phyloP scores from a whole-genome alignment of 2,888 invertebrate genomes.

The Sycophila texana region DNA sequence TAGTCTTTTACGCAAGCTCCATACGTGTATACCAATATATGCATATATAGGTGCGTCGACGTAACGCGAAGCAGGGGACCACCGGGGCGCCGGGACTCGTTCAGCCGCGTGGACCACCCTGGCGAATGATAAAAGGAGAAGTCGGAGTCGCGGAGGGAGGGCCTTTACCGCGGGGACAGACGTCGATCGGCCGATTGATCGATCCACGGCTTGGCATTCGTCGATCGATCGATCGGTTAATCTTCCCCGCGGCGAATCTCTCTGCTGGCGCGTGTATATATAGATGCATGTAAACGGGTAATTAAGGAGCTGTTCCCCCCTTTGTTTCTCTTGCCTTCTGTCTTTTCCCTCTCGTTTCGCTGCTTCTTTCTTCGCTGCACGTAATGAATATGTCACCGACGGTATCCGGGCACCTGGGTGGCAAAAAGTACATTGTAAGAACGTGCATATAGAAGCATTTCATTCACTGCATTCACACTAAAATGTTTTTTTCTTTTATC shows the following conservation, averaged over 20 bases:
- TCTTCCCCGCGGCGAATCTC: background rate
- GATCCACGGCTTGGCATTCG: constrained; percentile 1
- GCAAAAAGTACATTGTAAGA: background rate
- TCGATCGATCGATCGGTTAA: constrained; percentile 41
- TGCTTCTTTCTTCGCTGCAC: background rate
- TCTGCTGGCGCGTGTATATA: background rate
- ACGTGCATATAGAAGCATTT: no score
- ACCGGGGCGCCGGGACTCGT: constrained; percentile 31
- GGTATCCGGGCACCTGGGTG: background rate
- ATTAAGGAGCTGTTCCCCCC: constrained; percentile 38
- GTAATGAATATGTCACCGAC: constrained; percentile 35
- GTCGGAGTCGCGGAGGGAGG: background rate
- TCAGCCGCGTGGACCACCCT: constrained; percentile 42
- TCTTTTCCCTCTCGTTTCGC: background rate
- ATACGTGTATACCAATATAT: no score
- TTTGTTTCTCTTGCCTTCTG: constrained; percentile 5
- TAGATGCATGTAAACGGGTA: constrained; percentile 28
- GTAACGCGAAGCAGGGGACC: constrained; percentile 26
- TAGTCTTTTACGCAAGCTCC: background rate
- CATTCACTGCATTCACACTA: no score
- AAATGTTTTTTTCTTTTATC: no score
- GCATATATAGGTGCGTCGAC: no score
- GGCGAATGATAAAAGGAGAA: constrained; percentile 32
- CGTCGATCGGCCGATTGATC: constrained; percentile 35
- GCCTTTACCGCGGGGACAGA: constrained; percentile 23